phyloP scores from a whole-genome alignment of 2,888 invertebrate genomes.

The Zaprionus bogoriensis region DNA sequence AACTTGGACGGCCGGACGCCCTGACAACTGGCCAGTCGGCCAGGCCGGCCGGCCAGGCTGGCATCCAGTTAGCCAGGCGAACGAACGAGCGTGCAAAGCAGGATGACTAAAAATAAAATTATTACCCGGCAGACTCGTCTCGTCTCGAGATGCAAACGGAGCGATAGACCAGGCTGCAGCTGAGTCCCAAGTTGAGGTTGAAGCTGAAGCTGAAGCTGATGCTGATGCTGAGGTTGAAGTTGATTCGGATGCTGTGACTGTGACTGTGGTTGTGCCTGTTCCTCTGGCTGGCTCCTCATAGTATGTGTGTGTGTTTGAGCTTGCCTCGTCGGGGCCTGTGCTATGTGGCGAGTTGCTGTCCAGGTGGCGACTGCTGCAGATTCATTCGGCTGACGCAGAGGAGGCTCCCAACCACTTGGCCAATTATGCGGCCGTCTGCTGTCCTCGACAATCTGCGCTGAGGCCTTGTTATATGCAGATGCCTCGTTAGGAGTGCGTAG shows the following conservation, averaged over 20 bases:
- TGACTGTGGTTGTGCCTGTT: neutral
- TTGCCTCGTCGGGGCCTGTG: neutral
- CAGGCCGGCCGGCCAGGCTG: constrained; percentile 12
- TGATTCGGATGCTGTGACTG: constrained; percentile 4
- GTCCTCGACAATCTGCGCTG: constrained; percentile 8
- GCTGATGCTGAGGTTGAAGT: constrained; percentile 10
- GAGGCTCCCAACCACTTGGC: constrained; percentile 57
- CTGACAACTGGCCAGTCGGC: constrained; percentile 13
- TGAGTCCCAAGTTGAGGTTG: constrained; percentile 14
- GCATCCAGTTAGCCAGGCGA: neutral
- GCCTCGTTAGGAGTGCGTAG: neutral
- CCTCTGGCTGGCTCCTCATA: neutral
- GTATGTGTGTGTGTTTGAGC: neutral
- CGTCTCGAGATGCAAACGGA: constrained; percentile 70
- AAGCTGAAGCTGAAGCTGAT: constrained; percentile 39
- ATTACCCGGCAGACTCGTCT: constrained; percentile 63
- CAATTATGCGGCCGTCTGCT: constrained; percentile 52
- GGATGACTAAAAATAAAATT: constrained; percentile 68
- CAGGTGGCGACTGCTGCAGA: constrained; percentile 56
- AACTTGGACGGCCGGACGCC: too few relatives aligned
- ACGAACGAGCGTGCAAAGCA: constrained; percentile 22
- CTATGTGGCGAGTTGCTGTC: constrained; percentile 22
- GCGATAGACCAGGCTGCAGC: constrained; percentile 49
- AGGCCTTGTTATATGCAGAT: constrained; percentile 8
- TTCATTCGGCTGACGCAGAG: constrained; percentile 1